Evolutionary conservation across 92 coral and sea anemone species (phyloP).

Genomic region (Bergia puertoricense): DNA sequence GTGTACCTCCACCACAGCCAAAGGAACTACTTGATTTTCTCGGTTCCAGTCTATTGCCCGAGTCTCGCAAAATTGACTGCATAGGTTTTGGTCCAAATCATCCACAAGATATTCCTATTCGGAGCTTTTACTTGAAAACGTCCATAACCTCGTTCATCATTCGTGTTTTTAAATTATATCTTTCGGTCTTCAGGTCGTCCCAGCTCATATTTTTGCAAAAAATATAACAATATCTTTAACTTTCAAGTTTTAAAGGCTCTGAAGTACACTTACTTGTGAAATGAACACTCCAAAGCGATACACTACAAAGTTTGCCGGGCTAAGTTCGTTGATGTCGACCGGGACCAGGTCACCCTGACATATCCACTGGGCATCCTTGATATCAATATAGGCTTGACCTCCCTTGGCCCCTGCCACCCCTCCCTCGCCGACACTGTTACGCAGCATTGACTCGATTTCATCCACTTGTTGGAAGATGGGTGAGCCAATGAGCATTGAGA

Average conservation of each 20-base stretch:
- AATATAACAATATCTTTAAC: neutral
- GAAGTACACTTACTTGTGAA: conserved; percentile 21
- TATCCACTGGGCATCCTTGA: conserved; percentile 99
- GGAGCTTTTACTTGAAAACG: no score
- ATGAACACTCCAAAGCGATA: conserved; percentile 98
- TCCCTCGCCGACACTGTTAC: conserved; percentile 90
- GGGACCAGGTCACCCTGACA: conserved; percentile 94
- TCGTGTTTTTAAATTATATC: no score
- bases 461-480: conserved; percentile 94
- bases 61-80: no score
- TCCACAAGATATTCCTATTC: no score
- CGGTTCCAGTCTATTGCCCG: no score
- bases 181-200: no score
- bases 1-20: no score
- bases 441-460: conserved; percentile 90
- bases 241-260: neutral
- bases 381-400: conserved; percentile 88
- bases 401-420: conserved; percentile 93
- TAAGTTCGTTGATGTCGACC: conserved; percentile 91
- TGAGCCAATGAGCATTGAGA: conserved; percentile 90
- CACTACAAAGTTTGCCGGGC: conserved; percentile 95
- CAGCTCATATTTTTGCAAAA: neutral
- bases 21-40: no score
- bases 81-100: no score
- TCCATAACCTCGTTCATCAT: no score